Conservation (phyloP, 1,140 invertebrate genomes). For the Lordiphosa mommai region DNA sequence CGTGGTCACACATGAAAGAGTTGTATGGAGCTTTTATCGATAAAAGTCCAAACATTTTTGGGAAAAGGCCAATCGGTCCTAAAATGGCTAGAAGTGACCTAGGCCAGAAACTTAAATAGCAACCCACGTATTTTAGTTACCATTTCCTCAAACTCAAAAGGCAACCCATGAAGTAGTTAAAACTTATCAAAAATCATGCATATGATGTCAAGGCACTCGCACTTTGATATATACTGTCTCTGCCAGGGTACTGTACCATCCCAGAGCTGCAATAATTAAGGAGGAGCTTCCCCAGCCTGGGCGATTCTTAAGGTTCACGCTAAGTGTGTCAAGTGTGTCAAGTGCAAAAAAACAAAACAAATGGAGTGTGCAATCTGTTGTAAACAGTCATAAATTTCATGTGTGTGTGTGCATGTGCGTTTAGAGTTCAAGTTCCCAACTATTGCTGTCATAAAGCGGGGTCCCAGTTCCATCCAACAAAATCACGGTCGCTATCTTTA, state of each 20-base stretch:
- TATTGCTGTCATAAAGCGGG: slow-evolving; percentile 56
- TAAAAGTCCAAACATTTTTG: no score
- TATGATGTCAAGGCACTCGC: slow-evolving; percentile 63
- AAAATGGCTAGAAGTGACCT: no score
- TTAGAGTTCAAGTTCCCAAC: slow-evolving; percentile 32
- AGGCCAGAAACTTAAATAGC: no score
- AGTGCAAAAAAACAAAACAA: slow-evolving; percentile 76
- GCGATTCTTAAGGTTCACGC: neutral
- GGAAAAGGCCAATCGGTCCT: no score
- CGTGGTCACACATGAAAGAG: no score
- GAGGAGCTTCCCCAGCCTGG: slow-evolving; percentile 35
- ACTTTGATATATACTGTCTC: slow-evolving; percentile 22
- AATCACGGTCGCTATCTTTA: slow-evolving; percentile 44
- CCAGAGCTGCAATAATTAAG: slow-evolving; percentile 29
- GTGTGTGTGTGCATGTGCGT: slow-evolving; percentile 22
- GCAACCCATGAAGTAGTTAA: slow-evolving; percentile 16
- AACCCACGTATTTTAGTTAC: no score
- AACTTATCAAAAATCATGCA: slow-evolving; percentile 76
- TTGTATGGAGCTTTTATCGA: no score
- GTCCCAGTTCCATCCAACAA: slow-evolving; percentile 5
- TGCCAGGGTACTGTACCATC: neutral
- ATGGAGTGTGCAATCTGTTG: slow-evolving; percentile 76
- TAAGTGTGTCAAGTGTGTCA: slow-evolving; percentile 53
- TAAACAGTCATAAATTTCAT: slow-evolving; percentile 73
- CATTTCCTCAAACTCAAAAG: no score